Evolutionary conservation across 2,888 invertebrate species (phyloP), one percentile per base, ranked within the genome.

Genomic region (Apotomis betuletana): DNA sequence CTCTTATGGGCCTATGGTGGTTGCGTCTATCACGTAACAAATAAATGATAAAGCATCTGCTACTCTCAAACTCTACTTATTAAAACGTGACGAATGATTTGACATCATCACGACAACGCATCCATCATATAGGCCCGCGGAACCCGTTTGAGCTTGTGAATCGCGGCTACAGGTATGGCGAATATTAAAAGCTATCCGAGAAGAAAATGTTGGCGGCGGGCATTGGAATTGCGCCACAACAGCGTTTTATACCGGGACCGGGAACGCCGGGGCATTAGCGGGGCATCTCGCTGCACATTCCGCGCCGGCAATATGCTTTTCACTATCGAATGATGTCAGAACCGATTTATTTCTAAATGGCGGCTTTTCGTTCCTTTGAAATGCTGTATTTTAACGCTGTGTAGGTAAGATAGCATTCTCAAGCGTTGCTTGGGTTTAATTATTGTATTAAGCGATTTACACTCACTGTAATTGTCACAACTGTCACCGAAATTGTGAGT

Each of bases 131-230:
- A n/a, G n/a, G n/a, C n/a, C n/a, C n/a, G n/a, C n/a, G n/a, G n/a
- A n/a, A n/a, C n/a, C 36, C 38, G 9, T 36, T 36, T 3, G 10
- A 49, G 58, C 36, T 9, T 58, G 38, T 49, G 9, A 49, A n/a
- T 58, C 6, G 64, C 44, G n/a, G 27, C 27, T n/a, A 44, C 64
- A 64, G 64, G 64, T 64, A 54, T 2, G 36, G 36, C 81, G 82
- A 83, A 84, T 85, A 85, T 85, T 85, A 85, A 85, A 85, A 84
- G 76, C 77, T 77, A 80, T 80, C 78, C 77, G 75, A 76, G 79
- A 79, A 79, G 81, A 81, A 81, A 81, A 77, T 77, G 82, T 75
- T 75, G 77, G 75, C 78, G 78, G 77, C 78, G 74, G n/a, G 58
- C 54, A 54, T 64, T 38, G 64, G 44, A 64, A 64, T 64, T 64